A percentile compares a stretch with the other conserved stretches of the same genome.
Conservation (phyloP, 2,113 vertebrate species). For the Anarrhichthys ocellatus region DNA sequence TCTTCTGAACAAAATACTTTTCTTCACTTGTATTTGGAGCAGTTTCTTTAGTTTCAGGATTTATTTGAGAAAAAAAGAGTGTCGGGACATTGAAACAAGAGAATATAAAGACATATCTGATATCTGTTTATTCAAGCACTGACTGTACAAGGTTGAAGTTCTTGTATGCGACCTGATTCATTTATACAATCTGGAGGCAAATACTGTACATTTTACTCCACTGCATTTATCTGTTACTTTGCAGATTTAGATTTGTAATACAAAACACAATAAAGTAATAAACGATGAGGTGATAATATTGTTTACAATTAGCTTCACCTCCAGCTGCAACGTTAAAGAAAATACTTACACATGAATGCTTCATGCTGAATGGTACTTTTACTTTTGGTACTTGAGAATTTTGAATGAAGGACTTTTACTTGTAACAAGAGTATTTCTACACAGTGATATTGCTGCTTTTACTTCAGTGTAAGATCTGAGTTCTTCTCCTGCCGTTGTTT, state of each 20-base stretch:
- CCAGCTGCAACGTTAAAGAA: not conserved
- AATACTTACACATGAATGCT: not conserved
- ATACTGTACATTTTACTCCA: not conserved
- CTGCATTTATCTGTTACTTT: not conserved
- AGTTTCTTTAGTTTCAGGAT: not conserved
- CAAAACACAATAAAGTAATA: not conserved
- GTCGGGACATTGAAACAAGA: not conserved
- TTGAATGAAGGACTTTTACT: not conserved
- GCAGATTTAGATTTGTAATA: not conserved
- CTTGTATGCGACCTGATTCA: not conserved
- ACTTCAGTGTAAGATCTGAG: not conserved
- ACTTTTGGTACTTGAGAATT: not conserved
- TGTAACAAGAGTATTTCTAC: not conserved
- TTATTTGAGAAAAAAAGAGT: not conserved
- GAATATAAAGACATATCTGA: not conserved
- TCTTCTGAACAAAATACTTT: not conserved
- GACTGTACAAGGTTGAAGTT: not conserved
- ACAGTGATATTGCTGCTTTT: not conserved
- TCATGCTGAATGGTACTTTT: not conserved
- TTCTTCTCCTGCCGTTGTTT: not conserved
- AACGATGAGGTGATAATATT: not conserved
- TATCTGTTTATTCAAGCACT: not conserved
- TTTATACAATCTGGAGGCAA: not conserved
- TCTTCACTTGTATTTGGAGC: not conserved
- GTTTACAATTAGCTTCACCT: not conserved